Conservation (phyloP, 2,888 invertebrate species). For the Agapetus fuscipes region DNA sequence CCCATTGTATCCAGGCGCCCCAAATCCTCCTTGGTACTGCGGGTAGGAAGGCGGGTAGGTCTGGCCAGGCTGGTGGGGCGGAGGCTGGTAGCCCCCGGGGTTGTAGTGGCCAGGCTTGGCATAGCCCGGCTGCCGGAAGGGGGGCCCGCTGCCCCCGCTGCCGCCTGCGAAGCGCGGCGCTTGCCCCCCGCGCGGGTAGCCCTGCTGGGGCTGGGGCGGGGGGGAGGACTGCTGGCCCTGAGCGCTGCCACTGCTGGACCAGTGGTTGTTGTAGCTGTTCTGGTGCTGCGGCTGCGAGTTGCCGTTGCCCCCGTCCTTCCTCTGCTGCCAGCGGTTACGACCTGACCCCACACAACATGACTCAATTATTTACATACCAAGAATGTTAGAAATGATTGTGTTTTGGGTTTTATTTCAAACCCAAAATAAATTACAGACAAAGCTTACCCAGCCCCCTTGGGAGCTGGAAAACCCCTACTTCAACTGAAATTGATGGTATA, state of each 20-base stretch:
- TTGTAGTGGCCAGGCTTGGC: slow-evolving; percentile 31
- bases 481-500: too few relatives aligned
- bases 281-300: slow-evolving; percentile 42
- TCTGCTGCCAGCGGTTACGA: slow-evolving; percentile 53
- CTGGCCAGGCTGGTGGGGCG: slow-evolving; percentile 46
- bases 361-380: background rate
- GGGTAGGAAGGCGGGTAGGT: slow-evolving; percentile 43
- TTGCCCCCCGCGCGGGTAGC: slow-evolving; percentile 30
- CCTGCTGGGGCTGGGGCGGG: slow-evolving; percentile 27
- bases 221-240: slow-evolving; percentile 29
- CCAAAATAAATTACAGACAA: too few relatives aligned
- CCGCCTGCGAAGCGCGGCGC: slow-evolving; percentile 25
- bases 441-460: too few relatives aligned
- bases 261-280: slow-evolving; percentile 42
- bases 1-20: slow-evolving; percentile 5
- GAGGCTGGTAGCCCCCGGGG: slow-evolving; percentile 47
- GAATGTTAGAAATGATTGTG: background rate
- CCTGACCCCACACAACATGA: slow-evolving; percentile 29
- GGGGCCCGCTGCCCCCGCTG: background rate
- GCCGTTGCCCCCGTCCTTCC: slow-evolving; percentile 45
- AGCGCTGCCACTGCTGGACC: slow-evolving; percentile 42
- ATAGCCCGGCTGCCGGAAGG: slow-evolving; percentile 11
- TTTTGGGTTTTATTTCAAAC: too few relatives aligned
- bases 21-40: slow-evolving; percentile 39
- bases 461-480: too few relatives aligned